These are phyloP conservation scores for Phylloscopus trochilus DNA, from an alignment of 2,113 vertebrate genomes.

Conservation along the genomic window DNA sequence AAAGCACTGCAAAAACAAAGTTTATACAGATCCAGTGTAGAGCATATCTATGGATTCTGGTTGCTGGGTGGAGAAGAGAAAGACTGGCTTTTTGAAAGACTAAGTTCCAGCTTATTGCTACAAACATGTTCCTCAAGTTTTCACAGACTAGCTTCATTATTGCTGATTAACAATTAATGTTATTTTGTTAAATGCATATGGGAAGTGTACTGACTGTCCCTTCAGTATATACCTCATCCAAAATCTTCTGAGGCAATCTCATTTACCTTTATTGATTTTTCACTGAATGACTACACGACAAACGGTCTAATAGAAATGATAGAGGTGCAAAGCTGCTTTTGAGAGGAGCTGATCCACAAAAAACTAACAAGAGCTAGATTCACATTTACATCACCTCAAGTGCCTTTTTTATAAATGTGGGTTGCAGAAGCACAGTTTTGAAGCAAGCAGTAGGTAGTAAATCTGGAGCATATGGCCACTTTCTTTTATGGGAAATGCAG, in stretches of 20 bases:
- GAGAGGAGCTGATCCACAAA: not conserved
- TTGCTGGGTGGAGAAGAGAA: not conserved
- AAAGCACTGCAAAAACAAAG: not conserved
- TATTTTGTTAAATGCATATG: not conserved
- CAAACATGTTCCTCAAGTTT: not conserved
- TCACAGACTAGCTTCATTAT: not conserved
- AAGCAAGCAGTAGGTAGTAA: conserved; percentile 48
- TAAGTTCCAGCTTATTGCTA: not conserved
- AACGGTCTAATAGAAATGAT: not conserved
- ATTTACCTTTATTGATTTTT: not conserved
- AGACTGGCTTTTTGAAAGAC: not conserved
- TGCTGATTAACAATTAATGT: not conserved
- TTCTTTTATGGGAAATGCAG: conserved; percentile 22
- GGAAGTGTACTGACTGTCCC: not conserved
- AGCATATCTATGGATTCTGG: not conserved
- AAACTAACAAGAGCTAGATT: not conserved
- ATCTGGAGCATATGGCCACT: conserved; percentile 37
- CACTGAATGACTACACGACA: not conserved
- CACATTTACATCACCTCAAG: conserved; percentile 13
- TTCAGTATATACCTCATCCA: not conserved
- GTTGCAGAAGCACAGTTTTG: conserved; percentile 10
- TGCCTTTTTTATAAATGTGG: conserved; percentile 19
- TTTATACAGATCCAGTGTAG: not conserved
- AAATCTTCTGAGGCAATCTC: not conserved
- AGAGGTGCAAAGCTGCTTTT: not conserved